Percentiles rank a stretch among this genome's conserved stretches.
Conservation (phyloP, 2,113 vertebrate genomes). For the Tringa solitaria region DNA sequence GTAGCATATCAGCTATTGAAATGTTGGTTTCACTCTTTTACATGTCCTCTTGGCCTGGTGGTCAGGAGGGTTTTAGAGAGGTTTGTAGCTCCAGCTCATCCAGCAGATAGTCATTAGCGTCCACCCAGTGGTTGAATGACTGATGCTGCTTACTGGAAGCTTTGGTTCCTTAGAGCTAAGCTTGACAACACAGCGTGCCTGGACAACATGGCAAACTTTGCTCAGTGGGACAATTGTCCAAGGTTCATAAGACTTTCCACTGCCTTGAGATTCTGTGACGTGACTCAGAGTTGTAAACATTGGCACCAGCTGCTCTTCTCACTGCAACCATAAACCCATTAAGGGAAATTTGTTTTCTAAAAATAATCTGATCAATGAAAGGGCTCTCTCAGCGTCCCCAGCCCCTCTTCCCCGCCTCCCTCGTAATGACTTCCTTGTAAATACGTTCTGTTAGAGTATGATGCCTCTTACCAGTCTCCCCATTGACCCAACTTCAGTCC, state of each 20-base stretch:
- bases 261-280: conserved; percentile 11
- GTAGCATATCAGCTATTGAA: not conserved
- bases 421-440: not conserved
- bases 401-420: not conserved
- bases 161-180: not conserved
- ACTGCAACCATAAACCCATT: conserved; percentile 56
- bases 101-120: not conserved
- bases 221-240: conserved; percentile 48
- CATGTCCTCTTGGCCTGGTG: not conserved
- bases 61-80: not conserved
- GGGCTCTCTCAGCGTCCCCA: conserved; percentile 39
- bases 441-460: not conserved
- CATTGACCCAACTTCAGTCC: not conserved
- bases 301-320: conserved; percentile 50
- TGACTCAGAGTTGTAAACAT: conserved; percentile 54
- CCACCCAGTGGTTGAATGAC: not conserved
- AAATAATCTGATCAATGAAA: conserved; percentile 65
- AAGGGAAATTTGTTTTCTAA: conserved; percentile 58
- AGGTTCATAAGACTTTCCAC: conserved; percentile 32
- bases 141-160: not conserved
- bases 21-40: not conserved
- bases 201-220: not conserved
- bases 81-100: not conserved
- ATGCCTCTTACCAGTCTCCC: not conserved
- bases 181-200: not conserved